Conservation (phyloP, 2,113 vertebrate species). For the Pomatorhinus ruficollis region DNA sequence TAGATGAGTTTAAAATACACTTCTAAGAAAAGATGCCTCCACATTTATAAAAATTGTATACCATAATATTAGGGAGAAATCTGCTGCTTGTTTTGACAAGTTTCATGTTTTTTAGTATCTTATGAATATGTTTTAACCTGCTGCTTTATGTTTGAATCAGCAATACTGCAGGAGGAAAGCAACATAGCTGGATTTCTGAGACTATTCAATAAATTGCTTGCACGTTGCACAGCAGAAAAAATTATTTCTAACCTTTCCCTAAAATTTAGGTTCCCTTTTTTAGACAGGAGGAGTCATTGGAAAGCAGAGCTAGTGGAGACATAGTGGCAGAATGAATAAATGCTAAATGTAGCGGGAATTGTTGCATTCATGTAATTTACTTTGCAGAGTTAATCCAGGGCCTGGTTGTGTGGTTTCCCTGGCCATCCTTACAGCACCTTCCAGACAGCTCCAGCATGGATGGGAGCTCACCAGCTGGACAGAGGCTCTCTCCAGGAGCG, state of each 20-base stretch:
- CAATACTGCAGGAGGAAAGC: neutral
- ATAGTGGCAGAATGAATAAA: neutral
- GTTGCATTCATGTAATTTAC: neutral
- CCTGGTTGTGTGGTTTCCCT: neutral
- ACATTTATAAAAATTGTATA: constrained; percentile 21
- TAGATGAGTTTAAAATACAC: constrained; percentile 45
- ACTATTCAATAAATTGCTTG: constrained; percentile 10
- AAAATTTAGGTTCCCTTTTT: neutral
- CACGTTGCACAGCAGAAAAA: neutral
- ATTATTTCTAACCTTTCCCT: neutral
- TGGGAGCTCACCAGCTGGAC: neutral
- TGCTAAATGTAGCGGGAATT: neutral
- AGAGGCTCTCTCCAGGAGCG: neutral
- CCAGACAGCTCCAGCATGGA: rapidly evolving
- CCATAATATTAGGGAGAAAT: constrained; percentile 32
- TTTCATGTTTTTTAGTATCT: neutral
- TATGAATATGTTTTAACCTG: constrained; percentile 38
- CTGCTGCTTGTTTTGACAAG: constrained; percentile 34
- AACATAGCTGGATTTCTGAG: neutral
- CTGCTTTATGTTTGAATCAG: constrained; percentile 11
- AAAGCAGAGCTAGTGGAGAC: neutral
- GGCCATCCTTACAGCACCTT: neutral
- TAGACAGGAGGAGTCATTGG: neutral
- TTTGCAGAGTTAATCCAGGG: neutral
- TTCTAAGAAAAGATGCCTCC: constrained; percentile 12